Base-by-base conservation (phyloP, 2,113 vertebrate genomes). In the Coracopsis vasa region DNA sequence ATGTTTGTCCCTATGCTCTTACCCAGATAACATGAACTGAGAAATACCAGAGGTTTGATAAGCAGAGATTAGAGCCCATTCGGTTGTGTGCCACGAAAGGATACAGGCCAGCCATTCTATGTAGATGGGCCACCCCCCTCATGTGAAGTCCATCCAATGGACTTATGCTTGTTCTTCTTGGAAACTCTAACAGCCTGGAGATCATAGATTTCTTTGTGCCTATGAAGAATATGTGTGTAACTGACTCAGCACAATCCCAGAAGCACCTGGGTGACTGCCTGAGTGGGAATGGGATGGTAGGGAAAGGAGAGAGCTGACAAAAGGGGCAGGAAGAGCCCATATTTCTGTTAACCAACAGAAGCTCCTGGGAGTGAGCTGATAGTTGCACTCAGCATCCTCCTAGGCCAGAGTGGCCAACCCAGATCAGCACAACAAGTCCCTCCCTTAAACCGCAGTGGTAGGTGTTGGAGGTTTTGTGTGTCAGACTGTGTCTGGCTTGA, bases 291-390 rank as follows among this genome's bases (percentile, higher is more conserved):
- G 2, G 13, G 24, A 70, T 17, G 41, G 33, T 11, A 84, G n/a
- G 60, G 33, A 61, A 81, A 79, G 42, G 28, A 16, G 9, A 66
- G 35, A 78, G 39, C 24, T 87, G 69, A 41, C 50, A 66, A 31
- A 93, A 84, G 21, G 20, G 18, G 70, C 41, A 51, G 45, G 45
- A 70, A 81, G 69, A 58, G 6, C 10, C 69, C 74, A 45, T 21
- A 71, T 6, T 75, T 86, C 61, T 85, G 81, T n/a, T 64, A 71
- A 81, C 31, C 11, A 11, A 29, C 66, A 33, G 19, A 56, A 56
- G 28, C 15, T 62, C 28, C 64, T 2, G 11, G 54, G 21, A 74
- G 45, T 0, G 0, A 39, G 33, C 58, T 51, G 37, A 64, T 15
- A 60, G 62, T 42, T 80, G 67, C 21, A 45, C 17, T 70, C 25